Base-by-base conservation (phyloP, 2,888 invertebrate species). In the Idaea straminata region DNA sequence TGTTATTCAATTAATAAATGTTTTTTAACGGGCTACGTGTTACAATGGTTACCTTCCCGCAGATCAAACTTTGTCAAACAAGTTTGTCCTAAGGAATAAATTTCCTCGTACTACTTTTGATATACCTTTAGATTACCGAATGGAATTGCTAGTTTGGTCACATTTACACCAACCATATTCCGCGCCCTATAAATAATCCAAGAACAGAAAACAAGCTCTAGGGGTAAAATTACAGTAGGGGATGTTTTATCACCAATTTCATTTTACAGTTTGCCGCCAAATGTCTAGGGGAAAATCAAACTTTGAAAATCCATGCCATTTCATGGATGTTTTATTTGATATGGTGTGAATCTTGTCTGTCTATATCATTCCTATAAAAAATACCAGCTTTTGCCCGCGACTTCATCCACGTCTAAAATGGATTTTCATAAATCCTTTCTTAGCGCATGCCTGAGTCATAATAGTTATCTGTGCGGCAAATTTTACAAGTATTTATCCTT, bases 241-340 rank as follows among this genome's bases (percentile, higher is more conserved):
- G 91, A 86, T 86, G 87, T 84, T 91, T 91, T 91, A 91, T 84
- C 91, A 89, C 79, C 85, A 76, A 83, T 84, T 84, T 78, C 78
- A 77, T 86, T 88, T 86, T 85, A 85, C 86, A 86, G 79, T 82
- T 78, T 72, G 3, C 25, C 69, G 69, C 64, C 63, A 59, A 47
- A 16, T 16, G 59, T 59, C 34, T 16, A 65, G 69, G 71, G 77
- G 73, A 74, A 66, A 71, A 72, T 69, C 72, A 70, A 69, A 73
- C 64, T 35, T 65, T 63, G 61, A 65, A 64, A 64, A 65, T 66
- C 64, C 7, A 47, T 47, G 47, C 7, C 5, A 47, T 47, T 47
- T 47, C 47, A 47, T 47, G 47, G 47, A 47, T 47, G 47, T 47
- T 47, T 47, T 47, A 47, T 47, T 47, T 10, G 47, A 47, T 47